A percentile compares a stretch with the other conserved stretches of the same genome.
Conservation (phyloP, 1,140 invertebrate species). For the Vollenhovia emeryi region DNA sequence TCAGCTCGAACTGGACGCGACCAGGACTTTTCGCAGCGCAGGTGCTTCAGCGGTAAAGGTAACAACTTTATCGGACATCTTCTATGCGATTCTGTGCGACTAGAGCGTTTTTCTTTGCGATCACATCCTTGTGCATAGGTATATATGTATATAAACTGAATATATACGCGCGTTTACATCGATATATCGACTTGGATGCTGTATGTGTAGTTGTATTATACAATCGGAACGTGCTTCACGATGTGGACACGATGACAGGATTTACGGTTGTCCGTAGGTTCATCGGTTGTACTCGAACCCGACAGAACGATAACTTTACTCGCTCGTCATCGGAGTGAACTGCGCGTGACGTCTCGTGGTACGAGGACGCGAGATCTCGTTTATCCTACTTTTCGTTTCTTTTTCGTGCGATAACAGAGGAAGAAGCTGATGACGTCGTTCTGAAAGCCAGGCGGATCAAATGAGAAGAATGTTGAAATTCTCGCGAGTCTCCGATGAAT, state of each 20-base stretch:
- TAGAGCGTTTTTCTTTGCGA: conserved; percentile 19
- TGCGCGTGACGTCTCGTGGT: not conserved
- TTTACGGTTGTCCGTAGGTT: conserved; percentile 51
- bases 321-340: not conserved
- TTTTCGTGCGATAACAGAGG: conserved; percentile 27
- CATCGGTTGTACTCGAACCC: conserved; percentile 18
- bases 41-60: not conserved
- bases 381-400: conserved; percentile 69
- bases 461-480: not conserved
- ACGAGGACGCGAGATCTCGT: conserved; percentile 73
- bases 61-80: conserved; percentile 28
- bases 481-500: conserved; percentile 1
- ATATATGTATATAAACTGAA: conserved; percentile 74
- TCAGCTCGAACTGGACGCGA: conserved; percentile 6
- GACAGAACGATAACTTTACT: conserved; percentile 39
- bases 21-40: not conserved
- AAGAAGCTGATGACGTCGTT: not conserved
- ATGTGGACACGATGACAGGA: conserved; percentile 63
- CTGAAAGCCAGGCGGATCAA: not conserved
- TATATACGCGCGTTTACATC: conserved; percentile 69
- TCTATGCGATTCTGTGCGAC: not conserved
- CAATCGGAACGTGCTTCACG: conserved; percentile 57
- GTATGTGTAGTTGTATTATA: conserved; percentile 72
- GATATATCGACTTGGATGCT: conserved; percentile 75
- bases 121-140: conserved; percentile 70